phyloP scores from a whole-genome alignment of 2,888 invertebrate genomes.

The Dastarcus helophoroides region DNA sequence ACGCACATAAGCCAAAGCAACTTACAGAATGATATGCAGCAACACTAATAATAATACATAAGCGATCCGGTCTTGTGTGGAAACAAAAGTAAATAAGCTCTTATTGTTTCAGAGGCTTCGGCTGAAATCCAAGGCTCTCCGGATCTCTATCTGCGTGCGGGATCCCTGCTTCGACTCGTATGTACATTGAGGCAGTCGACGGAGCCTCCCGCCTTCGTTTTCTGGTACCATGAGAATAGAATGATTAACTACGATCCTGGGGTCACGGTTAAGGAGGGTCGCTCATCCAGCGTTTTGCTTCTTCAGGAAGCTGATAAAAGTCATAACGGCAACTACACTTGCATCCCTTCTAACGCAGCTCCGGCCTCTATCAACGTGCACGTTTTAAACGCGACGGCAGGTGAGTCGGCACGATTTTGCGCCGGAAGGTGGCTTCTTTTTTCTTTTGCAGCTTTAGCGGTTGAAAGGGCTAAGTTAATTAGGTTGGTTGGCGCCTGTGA shows the following conservation, averaged over 20 bases:
- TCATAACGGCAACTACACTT: slow-evolving; percentile 62
- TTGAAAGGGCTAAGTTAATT: too few relatives aligned
- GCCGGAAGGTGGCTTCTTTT: too few relatives aligned
- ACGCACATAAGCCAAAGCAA: too few relatives aligned
- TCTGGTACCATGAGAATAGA: slow-evolving; percentile 49
- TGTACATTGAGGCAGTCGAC: slow-evolving; percentile 46
- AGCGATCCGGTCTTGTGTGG: neutral
- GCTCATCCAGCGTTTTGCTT: slow-evolving; percentile 54
- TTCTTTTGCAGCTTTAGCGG: too few relatives aligned
- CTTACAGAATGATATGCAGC: too few relatives aligned
- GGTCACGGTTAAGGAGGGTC: slow-evolving; percentile 42
- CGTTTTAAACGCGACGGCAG: slow-evolving; percentile 52
- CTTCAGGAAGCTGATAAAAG: slow-evolving; percentile 49
- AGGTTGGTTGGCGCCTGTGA: too few relatives aligned
- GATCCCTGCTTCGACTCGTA: slow-evolving; percentile 45
- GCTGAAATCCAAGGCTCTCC: slow-evolving; percentile 49
- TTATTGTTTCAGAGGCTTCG: slow-evolving; percentile 40
- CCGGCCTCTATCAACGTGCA: slow-evolving; percentile 57
- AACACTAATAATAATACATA: too few relatives aligned
- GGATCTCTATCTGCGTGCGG: slow-evolving; percentile 47
- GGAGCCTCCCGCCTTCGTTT: slow-evolving; percentile 47
- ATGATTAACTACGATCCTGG: slow-evolving; percentile 53
- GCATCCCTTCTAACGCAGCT: slow-evolving; percentile 53
- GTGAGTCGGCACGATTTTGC: too few relatives aligned
- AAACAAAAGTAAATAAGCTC: slow-evolving; percentile 1